Conservation (phyloP, 2,888 invertebrate species). For the Hyppa rectilinea region DNA sequence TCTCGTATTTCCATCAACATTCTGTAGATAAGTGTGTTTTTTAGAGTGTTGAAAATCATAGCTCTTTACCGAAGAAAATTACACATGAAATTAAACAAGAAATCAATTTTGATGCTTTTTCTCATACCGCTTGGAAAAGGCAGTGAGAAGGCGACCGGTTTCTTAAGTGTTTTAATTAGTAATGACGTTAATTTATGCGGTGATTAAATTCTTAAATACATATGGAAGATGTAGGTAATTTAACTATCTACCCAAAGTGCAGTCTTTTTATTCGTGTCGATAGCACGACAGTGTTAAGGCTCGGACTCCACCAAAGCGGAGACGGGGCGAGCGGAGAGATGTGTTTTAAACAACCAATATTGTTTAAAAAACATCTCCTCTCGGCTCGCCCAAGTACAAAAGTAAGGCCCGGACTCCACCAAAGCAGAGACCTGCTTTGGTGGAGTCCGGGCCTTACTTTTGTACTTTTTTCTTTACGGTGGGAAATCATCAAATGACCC, state of each 20-base stretch:
- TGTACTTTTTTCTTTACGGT: too few species aligned
- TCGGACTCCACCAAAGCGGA: too few species aligned
- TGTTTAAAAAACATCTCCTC: too few species aligned
- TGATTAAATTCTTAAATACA: constrained; percentile 29
- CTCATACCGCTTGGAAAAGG: background rate
- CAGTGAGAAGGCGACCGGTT: constrained; percentile 8
- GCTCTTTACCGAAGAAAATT: background rate
- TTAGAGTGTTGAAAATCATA: background rate
- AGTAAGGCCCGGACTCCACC: too few species aligned
- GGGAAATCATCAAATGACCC: too few species aligned
- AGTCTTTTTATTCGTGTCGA: too few species aligned
- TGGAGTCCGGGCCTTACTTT: too few species aligned
- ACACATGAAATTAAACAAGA: background rate
- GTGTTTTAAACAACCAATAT: too few species aligned
- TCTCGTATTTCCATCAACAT: background rate
- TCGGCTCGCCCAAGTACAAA: too few species aligned
- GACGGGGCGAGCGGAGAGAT: too few species aligned
- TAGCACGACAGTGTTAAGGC: too few species aligned
- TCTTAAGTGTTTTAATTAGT: background rate
- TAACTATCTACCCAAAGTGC: background rate
- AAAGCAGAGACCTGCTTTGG: too few species aligned
- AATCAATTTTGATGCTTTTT: background rate
- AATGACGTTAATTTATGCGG: background rate
- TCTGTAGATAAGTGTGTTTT: background rate
- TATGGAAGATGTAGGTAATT: background rate